Conservation (phyloP, 2,888 invertebrate species). For the Coelinius sp. region DNA sequence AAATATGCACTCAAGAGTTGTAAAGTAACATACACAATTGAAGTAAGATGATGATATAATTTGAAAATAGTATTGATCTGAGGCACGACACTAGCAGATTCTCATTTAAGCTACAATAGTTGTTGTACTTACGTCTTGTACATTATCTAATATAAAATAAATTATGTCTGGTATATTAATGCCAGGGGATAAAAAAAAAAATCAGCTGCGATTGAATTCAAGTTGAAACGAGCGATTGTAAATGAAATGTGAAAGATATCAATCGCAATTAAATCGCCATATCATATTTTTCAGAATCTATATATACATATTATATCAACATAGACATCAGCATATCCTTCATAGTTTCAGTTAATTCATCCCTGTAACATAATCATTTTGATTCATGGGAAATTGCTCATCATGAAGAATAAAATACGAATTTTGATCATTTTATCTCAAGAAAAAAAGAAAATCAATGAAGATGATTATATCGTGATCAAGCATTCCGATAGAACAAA, state of each 20-base stretch:
- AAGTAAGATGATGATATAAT: not conserved
- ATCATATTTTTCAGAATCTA: slow-evolving; percentile 67
- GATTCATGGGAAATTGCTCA: slow-evolving; percentile 25
- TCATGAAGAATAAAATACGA: slow-evolving; percentile 47
- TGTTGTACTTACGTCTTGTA: slow-evolving; percentile 70
- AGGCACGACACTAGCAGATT: slow-evolving; percentile 64
- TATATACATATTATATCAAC: slow-evolving; percentile 58
- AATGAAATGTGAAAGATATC: slow-evolving; percentile 23
- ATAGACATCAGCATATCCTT: slow-evolving; percentile 39
- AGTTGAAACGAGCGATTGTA: slow-evolving; percentile 7
- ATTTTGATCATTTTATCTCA: slow-evolving; percentile 31
- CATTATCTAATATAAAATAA: slow-evolving; percentile 54
- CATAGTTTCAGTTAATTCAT: slow-evolving; percentile 24
- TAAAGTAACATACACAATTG: not conserved
- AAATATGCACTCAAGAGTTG: not conserved
- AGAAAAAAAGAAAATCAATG: slow-evolving; percentile 39
- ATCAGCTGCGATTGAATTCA: slow-evolving; percentile 8
- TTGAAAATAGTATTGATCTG: slow-evolving; percentile 53
- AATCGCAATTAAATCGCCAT: slow-evolving; percentile 52
- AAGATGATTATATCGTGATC: slow-evolving; percentile 33
- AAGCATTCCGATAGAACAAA: slow-evolving; percentile 45
- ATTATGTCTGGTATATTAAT: slow-evolving; percentile 32
- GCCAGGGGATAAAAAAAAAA: slow-evolving; percentile 11
- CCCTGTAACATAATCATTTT: slow-evolving; percentile 21
- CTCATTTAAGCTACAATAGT: slow-evolving; percentile 69